These are phyloP conservation scores for Odontocerum albicorne DNA, from an alignment of 2,888 invertebrate species.

Conservation along the genomic window DNA sequence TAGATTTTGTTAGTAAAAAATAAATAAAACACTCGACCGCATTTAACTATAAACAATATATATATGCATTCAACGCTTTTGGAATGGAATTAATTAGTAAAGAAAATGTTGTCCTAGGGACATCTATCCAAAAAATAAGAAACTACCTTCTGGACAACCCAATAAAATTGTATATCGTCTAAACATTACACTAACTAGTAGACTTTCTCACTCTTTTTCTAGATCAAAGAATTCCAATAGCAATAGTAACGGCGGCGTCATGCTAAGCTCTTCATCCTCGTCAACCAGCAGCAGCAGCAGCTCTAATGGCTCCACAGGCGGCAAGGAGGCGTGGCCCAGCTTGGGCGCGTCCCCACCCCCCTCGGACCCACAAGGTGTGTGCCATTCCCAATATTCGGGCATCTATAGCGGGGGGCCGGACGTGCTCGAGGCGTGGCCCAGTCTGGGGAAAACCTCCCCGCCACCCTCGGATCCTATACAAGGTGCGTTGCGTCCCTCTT, in stretches of 20 bases:
- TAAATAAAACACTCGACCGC: too few relatives aligned
- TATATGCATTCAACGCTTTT: too few relatives aligned
- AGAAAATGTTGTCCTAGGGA: too few relatives aligned
- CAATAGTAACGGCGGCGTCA: constrained; percentile 19
- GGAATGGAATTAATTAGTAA: too few relatives aligned
- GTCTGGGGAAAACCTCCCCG: background rate
- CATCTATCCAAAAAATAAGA: too few relatives aligned
- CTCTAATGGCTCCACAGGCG: constrained; percentile 38
- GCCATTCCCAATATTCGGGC: background rate
- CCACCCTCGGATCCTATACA: background rate
- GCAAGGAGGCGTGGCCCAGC: constrained; percentile 76
- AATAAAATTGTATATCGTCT: too few relatives aligned
- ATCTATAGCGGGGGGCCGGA: background rate
- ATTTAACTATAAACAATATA: too few relatives aligned
- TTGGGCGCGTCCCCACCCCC: constrained; percentile 60
- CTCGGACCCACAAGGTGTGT: constrained; percentile 41
- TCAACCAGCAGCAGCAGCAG: constrained; percentile 19
- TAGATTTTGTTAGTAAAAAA: too few relatives aligned
- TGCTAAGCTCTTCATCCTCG: constrained; percentile 28
- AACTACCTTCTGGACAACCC: too few relatives aligned
- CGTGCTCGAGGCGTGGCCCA: background rate
- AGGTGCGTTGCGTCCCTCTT: too few relatives aligned
- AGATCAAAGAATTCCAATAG: constrained; percentile 7
- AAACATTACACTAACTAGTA: too few relatives aligned
- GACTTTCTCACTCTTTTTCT: too few relatives aligned